A percentile compares a stretch with the other conserved stretches of the same genome.
These are phyloP conservation scores for Rhynchotus rufescens DNA, from an alignment of 2,797 vertebrate genomes.

Conservation along the genomic window DNA sequence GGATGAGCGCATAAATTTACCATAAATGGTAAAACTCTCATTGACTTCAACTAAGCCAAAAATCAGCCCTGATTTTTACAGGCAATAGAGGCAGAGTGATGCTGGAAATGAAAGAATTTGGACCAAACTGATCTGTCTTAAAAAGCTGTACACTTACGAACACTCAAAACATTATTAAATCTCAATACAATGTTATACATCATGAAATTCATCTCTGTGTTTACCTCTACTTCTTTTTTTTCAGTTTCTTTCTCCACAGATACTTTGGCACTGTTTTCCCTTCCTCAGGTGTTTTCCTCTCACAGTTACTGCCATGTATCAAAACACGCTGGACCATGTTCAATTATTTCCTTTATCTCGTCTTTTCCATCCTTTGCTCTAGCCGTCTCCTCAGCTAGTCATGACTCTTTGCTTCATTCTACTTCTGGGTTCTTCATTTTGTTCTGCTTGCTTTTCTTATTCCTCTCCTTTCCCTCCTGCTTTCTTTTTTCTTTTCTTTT, in stretches of 20 bases:
- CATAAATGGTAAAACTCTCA: slow-evolving; percentile 43
- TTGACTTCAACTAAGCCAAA: slow-evolving; percentile 26
- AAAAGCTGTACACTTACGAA: slow-evolving; percentile 50
- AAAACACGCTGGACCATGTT: not conserved
- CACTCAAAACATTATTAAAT: not conserved
- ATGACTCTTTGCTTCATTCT: not conserved
- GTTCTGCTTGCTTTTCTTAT: not conserved
- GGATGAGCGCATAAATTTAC: slow-evolving; percentile 21
- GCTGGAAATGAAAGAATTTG: slow-evolving; percentile 9
- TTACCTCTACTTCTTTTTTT: slow-evolving; percentile 17
- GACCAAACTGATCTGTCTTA: slow-evolving; percentile 39
- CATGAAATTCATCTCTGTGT: slow-evolving; percentile 17
- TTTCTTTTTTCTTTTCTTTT: not conserved
- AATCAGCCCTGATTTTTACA: slow-evolving; percentile 62
- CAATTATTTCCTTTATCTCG: not conserved
- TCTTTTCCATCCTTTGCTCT: not conserved
- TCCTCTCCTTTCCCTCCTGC: not conserved
- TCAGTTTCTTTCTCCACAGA: slow-evolving; percentile 2
- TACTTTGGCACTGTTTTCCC: slow-evolving; percentile 23
- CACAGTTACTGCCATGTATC: slow-evolving; percentile 22
- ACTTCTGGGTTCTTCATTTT: not conserved
- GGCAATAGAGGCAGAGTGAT: slow-evolving; percentile 52
- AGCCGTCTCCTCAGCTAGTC: not conserved
- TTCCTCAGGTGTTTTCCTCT: slow-evolving; percentile 28
- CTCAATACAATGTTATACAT: not conserved